Evolutionary conservation across 2,888 invertebrate genomes (phyloP), one percentile per base, ranked within the genome.

Genomic region (Synergus itoensis): DNA sequence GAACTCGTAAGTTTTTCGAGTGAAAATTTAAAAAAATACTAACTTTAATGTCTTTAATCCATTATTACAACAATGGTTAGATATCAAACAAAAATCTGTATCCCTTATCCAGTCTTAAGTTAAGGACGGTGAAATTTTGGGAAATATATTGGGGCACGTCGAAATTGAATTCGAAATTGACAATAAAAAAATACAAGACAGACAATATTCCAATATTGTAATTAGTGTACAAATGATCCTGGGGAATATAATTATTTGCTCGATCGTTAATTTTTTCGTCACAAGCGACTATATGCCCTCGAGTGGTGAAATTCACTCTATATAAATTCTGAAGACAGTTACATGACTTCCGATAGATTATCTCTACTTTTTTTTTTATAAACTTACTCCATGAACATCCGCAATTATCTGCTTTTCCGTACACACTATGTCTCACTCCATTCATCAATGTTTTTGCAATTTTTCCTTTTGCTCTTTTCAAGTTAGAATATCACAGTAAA

Each of bases 1-100:
- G 96, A 97, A 93, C 91, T 97, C 94, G 97, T 97, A 90, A 94
- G 94, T 84, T 76, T 14, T 7, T 45, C 12, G 2, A 73, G 18
- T 45, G 40, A 36, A 48, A 16, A 28, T 63, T 65, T 36, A 4
- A 36, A 65, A 41, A 18, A 41, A 41, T 18, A 7, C n/a, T n/a
- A 18, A 65, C 11, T 40, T n/a, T 41, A n/a, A 16, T 14, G 36
- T 16, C 7, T 9, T 41, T 1, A 64, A 16, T 64, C 36, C 16
- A 63, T 11, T n/a, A n/a, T 41, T 64, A 40, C 12, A 40, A 41
- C 14, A 64, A 41, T 36, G 14, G 16, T 36, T 14, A 63, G n/a
- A 48, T 73, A 36, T 36, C 28, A 11, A 53, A 21, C 4, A 36
- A 73, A 36, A 73, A 73, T 28, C 28, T 28, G 28, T 28, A 3